Conservation (phyloP, 2,888 invertebrate species). For the Trachelus troglodyta region DNA sequence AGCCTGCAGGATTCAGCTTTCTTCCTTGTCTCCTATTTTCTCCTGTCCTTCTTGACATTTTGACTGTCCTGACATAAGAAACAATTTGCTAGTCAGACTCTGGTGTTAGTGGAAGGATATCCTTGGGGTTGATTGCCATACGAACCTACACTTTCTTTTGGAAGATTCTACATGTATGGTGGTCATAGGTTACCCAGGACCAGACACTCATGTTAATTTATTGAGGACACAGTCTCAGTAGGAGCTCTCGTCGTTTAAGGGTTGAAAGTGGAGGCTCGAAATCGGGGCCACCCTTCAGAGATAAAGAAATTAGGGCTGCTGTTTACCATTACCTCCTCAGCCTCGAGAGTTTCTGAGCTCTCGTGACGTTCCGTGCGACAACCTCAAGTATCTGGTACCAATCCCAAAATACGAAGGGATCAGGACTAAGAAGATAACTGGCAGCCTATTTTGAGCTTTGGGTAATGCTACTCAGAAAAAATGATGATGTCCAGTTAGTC, state of each 20-base stretch:
- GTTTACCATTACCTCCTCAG: conserved; percentile 50
- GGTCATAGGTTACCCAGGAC: neutral
- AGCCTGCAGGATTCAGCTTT: neutral
- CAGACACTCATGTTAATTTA: conserved; percentile 38
- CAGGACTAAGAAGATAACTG: neutral
- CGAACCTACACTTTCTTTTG: neutral
- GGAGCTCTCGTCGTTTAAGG: conserved; percentile 44
- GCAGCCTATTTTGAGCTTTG: neutral
- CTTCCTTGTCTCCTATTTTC: neutral
- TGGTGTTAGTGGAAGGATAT: neutral
- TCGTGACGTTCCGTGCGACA: conserved; percentile 38
- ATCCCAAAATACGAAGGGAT: neutral
- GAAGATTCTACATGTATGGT: neutral
- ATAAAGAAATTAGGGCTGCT: conserved; percentile 36
- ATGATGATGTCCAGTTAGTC: neutral
- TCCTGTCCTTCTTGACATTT: neutral
- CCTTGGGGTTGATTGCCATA: neutral
- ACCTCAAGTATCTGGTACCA: conserved; percentile 30
- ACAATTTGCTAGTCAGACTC: neutral
- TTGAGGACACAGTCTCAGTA: conserved; percentile 23
- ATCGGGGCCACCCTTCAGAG: conserved; percentile 19
- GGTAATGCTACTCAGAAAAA: neutral
- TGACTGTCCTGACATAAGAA: neutral
- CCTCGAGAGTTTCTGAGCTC: conserved; percentile 27
- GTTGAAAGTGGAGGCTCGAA: conserved; percentile 34